These are phyloP conservation scores for Clarias platycephalus DNA, from an alignment of 2,797 vertebrate species.

Conservation along the genomic window DNA sequence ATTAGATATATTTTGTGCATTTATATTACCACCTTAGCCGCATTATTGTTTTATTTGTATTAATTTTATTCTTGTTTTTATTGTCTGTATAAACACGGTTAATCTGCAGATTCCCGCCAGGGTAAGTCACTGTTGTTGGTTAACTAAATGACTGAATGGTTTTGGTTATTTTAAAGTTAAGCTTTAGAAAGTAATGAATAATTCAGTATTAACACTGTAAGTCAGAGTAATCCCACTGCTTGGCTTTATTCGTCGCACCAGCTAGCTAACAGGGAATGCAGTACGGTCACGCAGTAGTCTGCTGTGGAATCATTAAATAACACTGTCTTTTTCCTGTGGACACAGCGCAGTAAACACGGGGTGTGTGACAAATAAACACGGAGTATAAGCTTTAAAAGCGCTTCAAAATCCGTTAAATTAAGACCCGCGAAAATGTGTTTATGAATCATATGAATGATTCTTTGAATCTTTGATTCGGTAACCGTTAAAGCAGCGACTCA, in stretches of 20 bases:
- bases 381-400: not conserved
- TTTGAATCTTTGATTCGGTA: not conserved
- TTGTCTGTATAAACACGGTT: not conserved
- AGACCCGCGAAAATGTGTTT: not conserved
- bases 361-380: no score
- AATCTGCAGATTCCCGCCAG: not conserved
- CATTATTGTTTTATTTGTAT: not conserved
- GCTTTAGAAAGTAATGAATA: not conserved
- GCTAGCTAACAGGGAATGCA: not conserved
- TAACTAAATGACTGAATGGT: not conserved
- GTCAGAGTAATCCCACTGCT: not conserved
- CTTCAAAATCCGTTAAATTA: not conserved
- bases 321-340: no score
- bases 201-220: not conserved
- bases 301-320: no score
- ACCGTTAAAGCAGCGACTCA: not conserved
- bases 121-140: not conserved
- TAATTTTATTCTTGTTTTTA: not conserved
- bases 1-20: not conserved
- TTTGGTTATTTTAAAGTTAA: conserved; percentile 5
- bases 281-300: no score
- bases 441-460: not conserved
- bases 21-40: not conserved
- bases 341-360: no score
- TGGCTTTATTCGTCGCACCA: not conserved